A percentile compares a stretch with the other conserved stretches of the same genome.
phyloP scores from a whole-genome alignment of 2,113 vertebrate genomes.

The Zosterops borbonicus region DNA sequence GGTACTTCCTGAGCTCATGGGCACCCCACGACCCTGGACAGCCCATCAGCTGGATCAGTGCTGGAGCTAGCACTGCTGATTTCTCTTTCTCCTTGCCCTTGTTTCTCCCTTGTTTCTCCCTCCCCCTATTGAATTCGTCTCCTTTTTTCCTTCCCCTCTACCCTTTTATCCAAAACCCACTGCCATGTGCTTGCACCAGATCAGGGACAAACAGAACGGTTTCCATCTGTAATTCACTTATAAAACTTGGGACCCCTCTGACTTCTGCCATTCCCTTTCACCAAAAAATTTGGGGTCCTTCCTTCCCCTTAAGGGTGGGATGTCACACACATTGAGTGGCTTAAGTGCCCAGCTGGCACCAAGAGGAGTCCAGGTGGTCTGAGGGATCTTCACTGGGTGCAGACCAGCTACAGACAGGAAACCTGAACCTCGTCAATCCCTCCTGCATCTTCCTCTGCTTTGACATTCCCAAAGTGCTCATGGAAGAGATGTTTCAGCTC shows the following conservation, averaged over 20 bases:
- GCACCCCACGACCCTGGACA: not conserved
- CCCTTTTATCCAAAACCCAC: not conserved
- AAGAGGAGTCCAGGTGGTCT: not conserved
- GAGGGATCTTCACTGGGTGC: not conserved
- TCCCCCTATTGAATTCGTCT: not conserved
- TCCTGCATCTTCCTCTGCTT: not conserved
- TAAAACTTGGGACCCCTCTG: not conserved
- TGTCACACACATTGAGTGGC: not conserved
- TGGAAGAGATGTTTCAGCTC: not conserved
- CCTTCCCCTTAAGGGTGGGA: not conserved
- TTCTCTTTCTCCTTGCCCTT: not conserved
- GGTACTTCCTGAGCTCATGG: not conserved
- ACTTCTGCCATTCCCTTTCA: not conserved
- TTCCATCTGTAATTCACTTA: not conserved
- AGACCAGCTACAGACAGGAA: not conserved
- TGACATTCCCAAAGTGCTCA: not conserved
- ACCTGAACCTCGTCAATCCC: not conserved
- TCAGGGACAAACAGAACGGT: not conserved
- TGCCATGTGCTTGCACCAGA: not conserved
- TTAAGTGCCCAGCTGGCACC: not conserved
- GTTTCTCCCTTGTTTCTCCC: not conserved
- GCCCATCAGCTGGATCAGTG: not conserved
- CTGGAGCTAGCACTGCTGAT: not conserved
- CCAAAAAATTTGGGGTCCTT: not conserved
- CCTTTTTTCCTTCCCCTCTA: not conserved